Conservation (phyloP, 2,888 invertebrate genomes). For the Rhimphoctona megacephalus region DNA sequence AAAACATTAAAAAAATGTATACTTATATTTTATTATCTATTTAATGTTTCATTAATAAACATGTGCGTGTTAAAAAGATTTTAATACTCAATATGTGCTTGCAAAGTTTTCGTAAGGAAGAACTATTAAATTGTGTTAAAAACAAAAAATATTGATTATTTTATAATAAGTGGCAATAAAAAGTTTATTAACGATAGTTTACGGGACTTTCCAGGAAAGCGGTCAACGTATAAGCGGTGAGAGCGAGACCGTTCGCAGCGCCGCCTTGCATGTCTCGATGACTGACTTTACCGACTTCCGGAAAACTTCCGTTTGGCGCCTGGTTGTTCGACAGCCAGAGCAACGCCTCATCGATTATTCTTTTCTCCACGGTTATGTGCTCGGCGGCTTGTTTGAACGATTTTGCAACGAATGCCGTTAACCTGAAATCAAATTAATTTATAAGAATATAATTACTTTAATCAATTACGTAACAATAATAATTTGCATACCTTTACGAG, state of each 20-base stretch:
- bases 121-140: no score
- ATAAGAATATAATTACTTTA: not conserved
- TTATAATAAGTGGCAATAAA: not conserved
- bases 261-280: conserved; percentile 91
- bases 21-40: no score
- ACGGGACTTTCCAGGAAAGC: conserved; percentile 90
- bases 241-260: conserved; percentile 89
- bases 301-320: conserved; percentile 91
- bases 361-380: conserved; percentile 90
- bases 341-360: conserved; percentile 89
- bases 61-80: no score
- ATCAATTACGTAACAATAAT: not conserved
- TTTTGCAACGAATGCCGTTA: conserved; percentile 94
- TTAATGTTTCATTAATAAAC: no score
- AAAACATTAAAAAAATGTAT: no score
- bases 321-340: conserved; percentile 92
- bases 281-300: conserved; percentile 89
- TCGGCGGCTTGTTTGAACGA: conserved; percentile 91
- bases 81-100: no score
- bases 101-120: no score
- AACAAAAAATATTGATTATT: not conserved
- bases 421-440: conserved; percentile 83
- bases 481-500: conserved; percentile 88
- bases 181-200: no score
- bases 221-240: conserved; percentile 93